Evolutionary conservation across 2,113 vertebrate genomes (phyloP), one percentile per base, ranked within the genome.

Genomic region (Poicephalus meyeri): DNA sequence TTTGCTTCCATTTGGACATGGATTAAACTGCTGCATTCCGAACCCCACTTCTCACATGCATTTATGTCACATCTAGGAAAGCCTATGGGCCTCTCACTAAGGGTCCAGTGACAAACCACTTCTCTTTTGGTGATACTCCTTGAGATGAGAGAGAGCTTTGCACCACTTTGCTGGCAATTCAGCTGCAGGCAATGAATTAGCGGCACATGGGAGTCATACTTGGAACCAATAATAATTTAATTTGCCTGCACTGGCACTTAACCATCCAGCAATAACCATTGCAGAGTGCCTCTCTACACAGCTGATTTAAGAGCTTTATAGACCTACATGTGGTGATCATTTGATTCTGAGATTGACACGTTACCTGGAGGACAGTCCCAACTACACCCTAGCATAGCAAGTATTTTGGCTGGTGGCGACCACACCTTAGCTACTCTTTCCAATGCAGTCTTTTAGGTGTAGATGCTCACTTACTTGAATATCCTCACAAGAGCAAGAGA

Each of bases 401-500:
- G 46, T 23, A 13, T 66, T 93, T 80, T 90, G 82, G 60, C 71
- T 80, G 49, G 29, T 70, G 81, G 82, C 77, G 71, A 70, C 60
- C 85, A 74, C 7, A 4, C 74, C 77, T 83, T 63, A 84, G 42
- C 24, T 90, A 68, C 56, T 64, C 90, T 90, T 93, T 84, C 77
- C 80, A 73, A 77, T 55, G 33, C n/a, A 64, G 52, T 88, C 82
- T 71, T 88, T 79, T 47, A 86, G 72, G 60, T 52, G 65, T 69
- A 91, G 91, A 35, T 88, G 58, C 56, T 92, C 90, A 93, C 93
- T 72, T 94, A 96, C 82, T 93, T 89, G 60, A 92, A 94, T 94
- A 90, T 93, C 86, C 50, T 74, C 84, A 86, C 47, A 92, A 95
- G 58, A 88, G 49, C 81, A 93, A 81, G 69, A 88, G 90, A 79